Evolutionary conservation across 2,888 invertebrate species (phyloP), one percentile per base, ranked within the genome.

Genomic region (Macrosoma leucophasiata): DNA sequence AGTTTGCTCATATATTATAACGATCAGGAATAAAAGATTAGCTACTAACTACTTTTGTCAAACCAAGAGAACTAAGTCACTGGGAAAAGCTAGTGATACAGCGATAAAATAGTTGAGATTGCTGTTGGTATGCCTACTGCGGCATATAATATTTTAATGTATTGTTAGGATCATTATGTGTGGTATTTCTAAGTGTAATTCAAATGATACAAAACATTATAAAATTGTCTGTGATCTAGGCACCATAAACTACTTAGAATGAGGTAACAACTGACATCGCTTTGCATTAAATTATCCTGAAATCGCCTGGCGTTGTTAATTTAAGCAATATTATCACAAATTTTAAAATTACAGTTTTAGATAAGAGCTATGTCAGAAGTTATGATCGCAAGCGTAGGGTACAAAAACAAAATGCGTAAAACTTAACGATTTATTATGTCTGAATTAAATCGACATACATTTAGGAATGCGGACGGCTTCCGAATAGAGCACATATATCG

Each of bases 391-490:
- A 76, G 73, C 73, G 35, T 29, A 49, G 53, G 52, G 44, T 36
- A 49, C 57, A 69, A 69, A 57, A 68, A 59, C 64, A 67, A 53
- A 44, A 41, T 42, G 41, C 18, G 40, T 61, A 44, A 55, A 64
- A 66, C 72, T 79, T 75, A 74, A 51, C 39, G 48, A n/a, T 84
- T 82, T 84, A 84, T 81, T 82, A 63, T 62, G 72, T 62, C 55
- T 57, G 71, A 61, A 40, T 61, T 57, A 63, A 67, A 68, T 68
- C 64, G 55, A 58, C 61, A 58, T 66, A 62, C 58, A 58, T 62
- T 58, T 61, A 75, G 75, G 74, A 81, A 78, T 77, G 77, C 71
- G 77, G 78, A 70, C 67, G 62, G 70, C 68, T 70, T 71, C 71
- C 73, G 59, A 59, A 56, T 17, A 12, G 27, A 20, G 25, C n/a